Evolutionary conservation across 2,888 invertebrate species (phyloP), one percentile per base, ranked within the genome.

Genomic region (Scaptomyza cyrtandrae): DNA sequence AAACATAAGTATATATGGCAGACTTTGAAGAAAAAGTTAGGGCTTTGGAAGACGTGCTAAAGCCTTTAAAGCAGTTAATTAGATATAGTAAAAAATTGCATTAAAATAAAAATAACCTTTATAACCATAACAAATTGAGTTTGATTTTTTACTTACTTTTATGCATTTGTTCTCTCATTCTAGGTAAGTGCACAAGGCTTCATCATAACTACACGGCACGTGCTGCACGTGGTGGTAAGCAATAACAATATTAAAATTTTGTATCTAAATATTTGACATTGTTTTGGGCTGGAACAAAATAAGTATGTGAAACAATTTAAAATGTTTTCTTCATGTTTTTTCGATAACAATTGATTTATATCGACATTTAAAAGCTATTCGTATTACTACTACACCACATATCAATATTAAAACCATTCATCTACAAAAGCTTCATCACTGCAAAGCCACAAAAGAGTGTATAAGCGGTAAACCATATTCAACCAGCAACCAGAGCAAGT

Each of bases 131-230:
- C 5, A 4, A 39, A 5, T 1, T 27, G 7, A 24, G 6, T 7
- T 24, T 37, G 5, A 1, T 10, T 10, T 52, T 31, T 62, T n/a
- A 63, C 29, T 78, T 58, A 78, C 64, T 56, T 16, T 24, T 39
- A 6, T 46, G 11, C 16, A 43, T 66, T 46, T 64, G 41, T 44
- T 67, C 48, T 80, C 50, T 84, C 71, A 43, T 89, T 90, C 56
- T 72, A 90, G 90, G 90, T 90, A 89, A 90, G 90, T 90, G 75
- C 76, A 75, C 87, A 80, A 78, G 82, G 79, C 70, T 73, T 71
- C 76, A 77, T 75, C 76, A 78, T 78, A 73, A 69, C 87, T 39
- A 54, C 80, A 74, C 62, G 63, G 80, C 84, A 86, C 80, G 75
- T 86, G 66, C 67, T 61, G 44, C 72, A 72, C 75, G 80, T 84